Evolutionary conservation across 2,888 invertebrate species (phyloP), one percentile per base, ranked within the genome.

Genomic region (Orthosia gothica): DNA sequence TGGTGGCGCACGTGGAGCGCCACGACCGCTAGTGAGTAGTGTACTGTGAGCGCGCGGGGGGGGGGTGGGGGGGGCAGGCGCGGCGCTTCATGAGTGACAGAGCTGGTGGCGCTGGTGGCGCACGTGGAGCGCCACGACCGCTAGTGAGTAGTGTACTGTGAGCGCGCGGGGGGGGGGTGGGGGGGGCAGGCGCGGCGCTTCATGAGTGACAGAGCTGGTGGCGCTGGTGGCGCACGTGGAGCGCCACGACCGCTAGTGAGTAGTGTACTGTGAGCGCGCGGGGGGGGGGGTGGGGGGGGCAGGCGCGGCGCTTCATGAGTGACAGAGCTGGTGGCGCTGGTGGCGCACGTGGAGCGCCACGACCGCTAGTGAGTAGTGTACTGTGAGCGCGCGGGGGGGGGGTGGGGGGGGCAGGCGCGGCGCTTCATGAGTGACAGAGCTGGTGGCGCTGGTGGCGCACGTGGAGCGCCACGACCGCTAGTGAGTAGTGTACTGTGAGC

Each of bases 171-270:
- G 16, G 86, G 87, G 16, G 99, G n/a, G n/a, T n/a, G n/a, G n/a
- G n/a, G n/a, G n/a, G n/a, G n/a, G n/a, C n/a, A 98, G 94, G 97
- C 98, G 70, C 97, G 98, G 12, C 97, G 97, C 83, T 98, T 99
- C 97, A 99, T 99, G 99, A 97, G 97, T 71, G 98, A 98, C 97
- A 0, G 99, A 99, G 93, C 96, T 99, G 76, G 97, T 98, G 74
- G 97, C 97, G 89, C 99, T 99, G 88, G 98, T 99, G 79, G 97
- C 97, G 61, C 98, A 98, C 91, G 98, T 99, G 86, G 99, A 99
- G 94, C 98, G 98, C 88, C 97, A 98, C 89, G 99, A 99, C 93
- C 98, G 98, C 87, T 99, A 99, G 99, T 99, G 95, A 97, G 98
- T 32, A 32, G 32, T 32, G 32, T 32, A 32, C 32, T 32, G 87